phyloP scores from a whole-genome alignment of 2,797 vertebrate genomes.

The Ctenopoma multispine region DNA sequence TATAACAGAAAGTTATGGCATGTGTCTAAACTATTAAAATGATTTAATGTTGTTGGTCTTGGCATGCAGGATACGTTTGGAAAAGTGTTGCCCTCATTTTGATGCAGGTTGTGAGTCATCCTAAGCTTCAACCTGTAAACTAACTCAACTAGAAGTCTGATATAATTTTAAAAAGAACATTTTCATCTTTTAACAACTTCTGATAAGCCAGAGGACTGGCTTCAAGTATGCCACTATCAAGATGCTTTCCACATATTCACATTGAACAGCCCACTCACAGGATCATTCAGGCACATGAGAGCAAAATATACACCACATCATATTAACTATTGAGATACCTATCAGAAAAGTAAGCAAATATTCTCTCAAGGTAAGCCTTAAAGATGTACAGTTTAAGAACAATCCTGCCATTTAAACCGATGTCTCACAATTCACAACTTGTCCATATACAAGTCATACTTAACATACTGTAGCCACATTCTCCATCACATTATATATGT shows the following conservation, averaged over 20 bases:
- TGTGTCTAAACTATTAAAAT: conserved; percentile 59
- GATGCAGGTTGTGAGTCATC: conserved; percentile 45
- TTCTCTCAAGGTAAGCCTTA: not conserved
- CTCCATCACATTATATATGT: not conserved
- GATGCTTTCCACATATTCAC: conserved; percentile 16
- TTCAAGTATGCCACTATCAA: conserved; percentile 19
- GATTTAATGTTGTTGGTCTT: conserved; percentile 39
- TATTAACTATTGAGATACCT: conserved; percentile 1
- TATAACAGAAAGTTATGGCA: conserved; percentile 42
- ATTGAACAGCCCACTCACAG: conserved; percentile 15
- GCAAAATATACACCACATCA: not conserved
- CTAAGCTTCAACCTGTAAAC: conserved; percentile 21
- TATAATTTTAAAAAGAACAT: conserved; percentile 24
- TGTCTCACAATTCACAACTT: not conserved
- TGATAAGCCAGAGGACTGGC: no score
- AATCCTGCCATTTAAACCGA: not conserved
- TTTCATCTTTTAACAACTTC: conserved; percentile 13
- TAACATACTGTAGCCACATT: not conserved
- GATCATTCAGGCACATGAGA: not conserved
- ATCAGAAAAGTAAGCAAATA: not conserved
- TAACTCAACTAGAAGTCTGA: conserved; percentile 17
- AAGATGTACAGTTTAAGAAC: not conserved
- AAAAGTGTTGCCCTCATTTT: conserved; percentile 44
- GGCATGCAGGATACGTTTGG: conserved; percentile 37
- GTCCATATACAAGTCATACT: not conserved